Base-by-base conservation (phyloP, 2,113 vertebrate genomes). In the Marmota flaviventris region DNA sequence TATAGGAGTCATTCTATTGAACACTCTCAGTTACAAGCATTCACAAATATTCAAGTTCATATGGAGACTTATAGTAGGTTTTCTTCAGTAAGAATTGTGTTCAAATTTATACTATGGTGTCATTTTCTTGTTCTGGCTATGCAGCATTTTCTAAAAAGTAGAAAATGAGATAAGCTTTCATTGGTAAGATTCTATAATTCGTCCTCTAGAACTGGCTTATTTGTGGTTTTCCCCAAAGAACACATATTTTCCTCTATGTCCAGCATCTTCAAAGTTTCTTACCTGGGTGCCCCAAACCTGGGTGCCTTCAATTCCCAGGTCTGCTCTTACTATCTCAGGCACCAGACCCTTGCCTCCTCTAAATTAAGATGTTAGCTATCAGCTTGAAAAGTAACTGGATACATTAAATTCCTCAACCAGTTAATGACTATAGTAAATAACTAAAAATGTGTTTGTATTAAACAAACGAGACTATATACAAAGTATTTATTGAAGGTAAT, bases 361-460 rank as follows among this genome's bases (percentile, higher is more conserved):
- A 76, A 94, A 93, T 51, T 89, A 56, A 94, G 88, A 89, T 48
- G 61, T 94, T 77, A 92, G 70, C 45, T 67, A 76, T 76, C n/a
- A 91, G 27, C 3, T 58, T 93, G 48, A 22, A 94, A 91, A 89
- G 17, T 63, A 93, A 75, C 4, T n/a, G 76, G 63, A 70, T 78
- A 92, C 87, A 72, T 76, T 63, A 95, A 93, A 51, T 12, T 24
- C 20, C 51, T 27, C 51, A 61, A 77, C 20, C 12, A 65, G 18
- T 61, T 87, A 77, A 22, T 89, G 42, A 85, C 53, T n/a, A 53
- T 69, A 82, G 42, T 75, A 75, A 76, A 85, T 53, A 85, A 69
- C 25, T 89, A 72, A 88, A 56, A 4, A 85, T n/a, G 25, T 65
- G 39, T 79, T 29, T 37, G 3, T 14, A 65, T 90, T 87, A 51